A percentile compares a stretch with the other conserved stretches of the same genome.
Conservation (phyloP, 2,888 invertebrate genomes). For the Endotricha flammealis region DNA sequence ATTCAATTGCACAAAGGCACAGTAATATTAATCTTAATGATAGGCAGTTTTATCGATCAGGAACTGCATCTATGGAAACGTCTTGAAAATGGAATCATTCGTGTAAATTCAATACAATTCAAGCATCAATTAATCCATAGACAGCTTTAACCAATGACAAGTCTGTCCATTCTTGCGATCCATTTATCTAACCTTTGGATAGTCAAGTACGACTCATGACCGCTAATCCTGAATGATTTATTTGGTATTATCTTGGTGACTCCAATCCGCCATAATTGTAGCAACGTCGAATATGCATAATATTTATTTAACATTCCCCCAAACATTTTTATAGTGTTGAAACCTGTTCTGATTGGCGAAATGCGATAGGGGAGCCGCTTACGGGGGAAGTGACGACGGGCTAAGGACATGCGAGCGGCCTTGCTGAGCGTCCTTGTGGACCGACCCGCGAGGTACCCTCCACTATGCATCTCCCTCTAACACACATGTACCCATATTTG, state of each 20-base stretch:
- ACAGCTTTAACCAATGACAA: background rate
- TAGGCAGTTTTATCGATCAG: background rate
- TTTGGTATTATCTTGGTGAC: background rate
- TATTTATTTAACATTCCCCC: background rate
- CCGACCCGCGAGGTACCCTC: constrained; percentile 43
- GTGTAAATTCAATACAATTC: background rate
- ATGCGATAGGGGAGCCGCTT: constrained; percentile 26
- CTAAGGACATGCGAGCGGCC: constrained; percentile 56
- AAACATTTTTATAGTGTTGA: background rate
- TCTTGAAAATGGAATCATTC: background rate
- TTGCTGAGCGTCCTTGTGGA: constrained; percentile 67
- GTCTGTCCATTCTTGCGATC: background rate
- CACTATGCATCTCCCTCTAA: constrained; percentile 33
- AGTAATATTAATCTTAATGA: background rate
- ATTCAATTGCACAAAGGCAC: background rate
- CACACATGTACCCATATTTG: constrained; percentile 25
- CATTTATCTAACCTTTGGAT: background rate
- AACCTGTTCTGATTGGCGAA: constrained; percentile 27
- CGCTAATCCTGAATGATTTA: background rate
- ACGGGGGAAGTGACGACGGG: constrained; percentile 30
- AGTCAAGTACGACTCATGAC: background rate
- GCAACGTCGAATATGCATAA: background rate
- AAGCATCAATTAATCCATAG: background rate
- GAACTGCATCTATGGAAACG: background rate
- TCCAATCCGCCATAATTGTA: background rate